Evolutionary conservation across 2,797 vertebrate genomes (phyloP).

Genomic region (Enteromius thamalakanensis): DNA sequence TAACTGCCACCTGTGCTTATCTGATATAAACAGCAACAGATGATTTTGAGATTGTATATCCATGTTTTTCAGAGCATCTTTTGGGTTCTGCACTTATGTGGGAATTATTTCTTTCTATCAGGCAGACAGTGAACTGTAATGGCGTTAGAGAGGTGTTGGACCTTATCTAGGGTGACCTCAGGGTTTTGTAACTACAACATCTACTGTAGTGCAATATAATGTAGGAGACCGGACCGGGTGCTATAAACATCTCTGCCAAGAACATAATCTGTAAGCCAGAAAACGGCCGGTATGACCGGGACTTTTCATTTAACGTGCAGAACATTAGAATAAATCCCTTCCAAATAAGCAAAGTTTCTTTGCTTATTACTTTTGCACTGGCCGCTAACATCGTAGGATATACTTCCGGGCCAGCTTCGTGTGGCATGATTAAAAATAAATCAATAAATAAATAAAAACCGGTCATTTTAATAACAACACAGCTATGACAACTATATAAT

Average conservation of each 20-base stretch:
- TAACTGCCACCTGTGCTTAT: slow-evolving; percentile 34
- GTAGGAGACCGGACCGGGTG: slow-evolving; percentile 63
- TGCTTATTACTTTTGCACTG: slow-evolving; percentile 11
- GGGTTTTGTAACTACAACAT: slow-evolving; percentile 66
- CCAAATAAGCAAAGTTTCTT: not conserved
- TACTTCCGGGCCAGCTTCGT: slow-evolving; percentile 7
- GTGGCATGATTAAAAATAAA: not conserved
- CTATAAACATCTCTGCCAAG: slow-evolving; percentile 57
- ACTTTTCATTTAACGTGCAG: slow-evolving; percentile 12
- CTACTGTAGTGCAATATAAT: slow-evolving; percentile 57
- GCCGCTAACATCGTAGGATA: not conserved
- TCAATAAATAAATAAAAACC: not conserved
- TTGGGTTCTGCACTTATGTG: slow-evolving; percentile 14
- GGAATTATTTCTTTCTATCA: not conserved
- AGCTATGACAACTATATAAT: slow-evolving; percentile 8
- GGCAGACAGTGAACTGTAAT: slow-evolving; percentile 37
- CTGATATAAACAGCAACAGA: slow-evolving; percentile 25
- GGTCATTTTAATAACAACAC: not conserved
- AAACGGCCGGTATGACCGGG: slow-evolving; percentile 18
- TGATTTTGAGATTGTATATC: slow-evolving; percentile 8
- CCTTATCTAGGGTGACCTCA: slow-evolving; percentile 67
- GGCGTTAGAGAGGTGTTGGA: slow-evolving; percentile 19
- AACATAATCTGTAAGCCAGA: slow-evolving; percentile 22
- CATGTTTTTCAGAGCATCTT: slow-evolving; percentile 15
- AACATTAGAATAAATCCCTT: not conserved